Evolutionary conservation across 2,888 invertebrate species (phyloP), one percentile per base, ranked within the genome.

Genomic region (Mylabris sibirica): DNA sequence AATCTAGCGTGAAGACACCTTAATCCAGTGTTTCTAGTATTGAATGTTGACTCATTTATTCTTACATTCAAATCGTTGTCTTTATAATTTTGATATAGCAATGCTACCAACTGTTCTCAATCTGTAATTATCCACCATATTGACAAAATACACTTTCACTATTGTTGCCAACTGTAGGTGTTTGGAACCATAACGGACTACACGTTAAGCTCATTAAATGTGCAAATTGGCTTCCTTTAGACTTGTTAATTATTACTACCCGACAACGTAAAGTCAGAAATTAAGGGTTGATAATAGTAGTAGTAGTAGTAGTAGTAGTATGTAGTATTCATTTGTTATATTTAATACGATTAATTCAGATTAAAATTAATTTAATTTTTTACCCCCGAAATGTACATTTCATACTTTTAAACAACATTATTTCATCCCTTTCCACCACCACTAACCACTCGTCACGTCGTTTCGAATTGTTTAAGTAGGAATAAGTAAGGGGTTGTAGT

Each of bases 161-260:
- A 53, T 22, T 11, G 17, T 53, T 53, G 20, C 44, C 20, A 6
- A 17, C 8, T 30, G 8, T 30, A 30, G 30, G 30, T 30, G 30
- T 30, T 30, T 3, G 2, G 20, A 17, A 53, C 44, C 44, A 49
- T 20, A 49, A 49, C 22, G 3, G 22, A 53, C 22, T 53, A n/a
- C 30, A 30, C 34, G 34, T 17, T 35, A 61, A 61, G 38, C 35
- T 61, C 61, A 61, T 61, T 61, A 61, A 61, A n/a, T 61, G 38
- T 35, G 38, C 61, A 61, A 61, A 61, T 61, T 61, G 61, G 35
- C 35, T 61, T 61, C 61, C 61, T 61, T 61, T 61, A 61, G 35
- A 35, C 61, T 30, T 41, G 38, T 61, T 35, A 61, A 61, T 30
- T 61, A 61, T 61, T 22, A 35, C 61, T 22, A 53, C n/a, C 11